A percentile compares a stretch with the other conserved stretches of the same genome.
phyloP scores from a whole-genome alignment of 2,888 invertebrate species.

The Drosophila pseudotakahashii region DNA sequence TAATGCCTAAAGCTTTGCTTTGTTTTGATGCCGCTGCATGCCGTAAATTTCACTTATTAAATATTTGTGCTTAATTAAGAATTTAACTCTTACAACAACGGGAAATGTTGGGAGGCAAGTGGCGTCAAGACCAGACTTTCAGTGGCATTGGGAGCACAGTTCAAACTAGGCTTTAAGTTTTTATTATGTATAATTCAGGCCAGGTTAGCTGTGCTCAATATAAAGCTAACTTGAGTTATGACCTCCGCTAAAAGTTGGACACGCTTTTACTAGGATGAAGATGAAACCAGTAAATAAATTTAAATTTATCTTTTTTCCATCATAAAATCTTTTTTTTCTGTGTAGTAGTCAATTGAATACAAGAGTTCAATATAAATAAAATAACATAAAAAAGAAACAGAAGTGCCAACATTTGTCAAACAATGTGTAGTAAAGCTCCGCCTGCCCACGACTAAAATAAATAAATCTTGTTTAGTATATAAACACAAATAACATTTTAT shows the following conservation, averaged over 20 bases:
- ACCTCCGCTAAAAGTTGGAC: background rate
- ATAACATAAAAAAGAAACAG: background rate
- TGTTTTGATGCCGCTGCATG: constrained; percentile 47
- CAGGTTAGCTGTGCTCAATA: background rate
- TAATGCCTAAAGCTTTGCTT: constrained; percentile 61
- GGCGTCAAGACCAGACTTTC: background rate
- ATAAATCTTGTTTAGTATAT: constrained; percentile 8
- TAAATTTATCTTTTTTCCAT: no score
- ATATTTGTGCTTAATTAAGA: constrained; percentile 73
- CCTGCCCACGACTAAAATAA: background rate
- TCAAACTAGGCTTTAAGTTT: constrained; percentile 8
- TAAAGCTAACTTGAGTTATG: background rate
- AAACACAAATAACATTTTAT: constrained; percentile 14
- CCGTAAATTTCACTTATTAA: constrained; percentile 69
- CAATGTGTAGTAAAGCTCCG: background rate
- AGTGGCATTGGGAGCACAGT: constrained; percentile 8
- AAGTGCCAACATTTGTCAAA: background rate
- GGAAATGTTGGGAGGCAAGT: constrained; percentile 6
- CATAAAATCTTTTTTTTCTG: background rate
- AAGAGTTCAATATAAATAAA: background rate
- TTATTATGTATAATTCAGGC: background rate
- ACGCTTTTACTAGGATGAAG: background rate
- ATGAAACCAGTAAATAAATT: background rate
- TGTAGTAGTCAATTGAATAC: background rate
- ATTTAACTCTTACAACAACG: constrained; percentile 56